phyloP scores from a whole-genome alignment of 2,888 invertebrate genomes.

The Lapara coniferarum region DNA sequence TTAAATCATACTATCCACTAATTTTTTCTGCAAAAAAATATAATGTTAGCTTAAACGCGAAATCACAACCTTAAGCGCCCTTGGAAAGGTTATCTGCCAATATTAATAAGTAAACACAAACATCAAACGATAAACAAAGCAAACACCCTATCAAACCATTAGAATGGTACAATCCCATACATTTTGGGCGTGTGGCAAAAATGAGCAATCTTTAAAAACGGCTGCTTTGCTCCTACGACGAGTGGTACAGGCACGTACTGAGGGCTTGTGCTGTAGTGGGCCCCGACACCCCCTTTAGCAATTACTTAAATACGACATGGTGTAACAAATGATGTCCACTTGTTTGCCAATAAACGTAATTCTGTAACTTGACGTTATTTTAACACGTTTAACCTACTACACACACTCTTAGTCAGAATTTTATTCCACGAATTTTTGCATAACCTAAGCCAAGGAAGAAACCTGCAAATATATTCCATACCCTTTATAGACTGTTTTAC shows the following conservation, averaged over 20 bases:
- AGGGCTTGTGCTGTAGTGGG: slow-evolving; percentile 13
- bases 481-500: too few relatives aligned
- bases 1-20: too few relatives aligned
- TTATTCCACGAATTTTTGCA: too few relatives aligned
- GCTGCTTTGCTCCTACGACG: slow-evolving; percentile 27
- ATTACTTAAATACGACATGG: neutral
- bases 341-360: too few relatives aligned
- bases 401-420: too few relatives aligned
- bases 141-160: neutral
- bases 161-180: neutral
- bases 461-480: too few relatives aligned
- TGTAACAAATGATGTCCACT: too few relatives aligned
- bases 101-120: neutral
- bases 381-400: too few relatives aligned
- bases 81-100: neutral
- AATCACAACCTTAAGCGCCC: neutral
- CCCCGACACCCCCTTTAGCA: neutral
- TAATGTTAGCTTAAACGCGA: too few relatives aligned
- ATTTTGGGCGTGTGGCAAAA: neutral
- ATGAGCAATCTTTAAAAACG: slow-evolving; percentile 1
- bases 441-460: too few relatives aligned
- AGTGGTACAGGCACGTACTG: slow-evolving; percentile 18
- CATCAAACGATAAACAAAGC: neutral
- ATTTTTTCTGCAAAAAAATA: too few relatives aligned
- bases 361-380: too few relatives aligned